Evolutionary conservation across 2,113 vertebrate species (phyloP).

Genomic region (Petrocephalus zakoni): DNA sequence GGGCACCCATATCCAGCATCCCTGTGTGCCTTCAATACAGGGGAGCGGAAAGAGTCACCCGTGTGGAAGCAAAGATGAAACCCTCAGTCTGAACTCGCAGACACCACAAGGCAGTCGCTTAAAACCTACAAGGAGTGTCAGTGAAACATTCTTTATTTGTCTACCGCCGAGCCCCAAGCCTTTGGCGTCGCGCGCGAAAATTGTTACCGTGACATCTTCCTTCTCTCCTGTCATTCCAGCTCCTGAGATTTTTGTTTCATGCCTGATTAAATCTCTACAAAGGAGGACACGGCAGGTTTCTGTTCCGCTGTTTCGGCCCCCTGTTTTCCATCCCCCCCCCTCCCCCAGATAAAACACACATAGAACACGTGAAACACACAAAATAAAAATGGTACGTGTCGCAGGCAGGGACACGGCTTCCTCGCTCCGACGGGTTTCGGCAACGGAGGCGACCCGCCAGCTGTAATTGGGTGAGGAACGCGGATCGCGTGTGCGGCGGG

Average conservation of each 20-base stretch:
- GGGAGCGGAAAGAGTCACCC: background rate
- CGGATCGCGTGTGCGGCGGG: background rate
- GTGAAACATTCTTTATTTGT: background rate
- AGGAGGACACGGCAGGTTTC: slow-evolving; percentile 47
- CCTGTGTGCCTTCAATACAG: no score
- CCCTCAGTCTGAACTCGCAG: background rate
- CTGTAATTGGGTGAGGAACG: background rate
- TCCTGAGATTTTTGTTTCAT: slow-evolving; percentile 53
- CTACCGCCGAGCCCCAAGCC: background rate
- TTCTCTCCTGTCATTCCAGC: slow-evolving; percentile 57
- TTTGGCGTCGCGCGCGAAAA: slow-evolving; percentile 46
- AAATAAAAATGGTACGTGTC: slow-evolving; percentile 45
- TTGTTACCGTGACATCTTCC: slow-evolving; percentile 56
- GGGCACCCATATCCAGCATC: background rate
- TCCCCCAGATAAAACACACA: slow-evolving; percentile 37
- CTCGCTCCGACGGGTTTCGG: background rate
- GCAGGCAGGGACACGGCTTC: background rate
- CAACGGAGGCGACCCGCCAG: background rate
- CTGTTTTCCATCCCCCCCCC: slow-evolving; percentile 20
- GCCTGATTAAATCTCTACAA: slow-evolving; percentile 70
- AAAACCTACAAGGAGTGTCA: background rate
- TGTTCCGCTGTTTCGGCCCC: slow-evolving; percentile 33
- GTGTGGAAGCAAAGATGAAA: background rate
- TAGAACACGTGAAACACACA: slow-evolving; percentile 34
- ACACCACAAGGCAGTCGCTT: background rate